These are phyloP conservation scores for Thymallus thymallus DNA, from an alignment of 2,113 vertebrate species.

Conservation along the genomic window DNA sequence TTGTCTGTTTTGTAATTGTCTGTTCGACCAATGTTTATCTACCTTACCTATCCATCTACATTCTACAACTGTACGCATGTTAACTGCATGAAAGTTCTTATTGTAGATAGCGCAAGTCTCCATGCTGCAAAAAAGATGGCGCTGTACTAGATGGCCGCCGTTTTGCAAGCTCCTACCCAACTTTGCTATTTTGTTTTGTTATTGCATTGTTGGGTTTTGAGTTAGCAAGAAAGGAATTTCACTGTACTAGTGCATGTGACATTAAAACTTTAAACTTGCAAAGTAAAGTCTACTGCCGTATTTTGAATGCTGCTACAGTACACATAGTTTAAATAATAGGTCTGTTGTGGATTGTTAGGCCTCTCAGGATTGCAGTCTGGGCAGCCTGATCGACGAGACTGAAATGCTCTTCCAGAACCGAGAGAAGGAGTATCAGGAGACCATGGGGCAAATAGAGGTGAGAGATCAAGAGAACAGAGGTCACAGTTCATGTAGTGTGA, in stretches of 20 bases:
- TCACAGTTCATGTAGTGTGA: background rate
- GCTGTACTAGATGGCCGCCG: too few species aligned
- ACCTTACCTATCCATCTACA: background rate
- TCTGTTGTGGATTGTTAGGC: constrained; percentile 54
- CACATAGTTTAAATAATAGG: background rate
- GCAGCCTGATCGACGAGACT: constrained; percentile 91
- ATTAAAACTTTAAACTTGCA: too few species aligned
- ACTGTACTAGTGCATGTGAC: too few species aligned
- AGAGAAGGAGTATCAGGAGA: constrained; percentile 96
- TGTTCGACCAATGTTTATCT: too few species aligned
- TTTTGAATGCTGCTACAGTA: constrained; percentile 39
- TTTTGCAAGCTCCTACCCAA: too few species aligned
- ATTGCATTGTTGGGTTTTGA: too few species aligned
- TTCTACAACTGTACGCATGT: background rate
- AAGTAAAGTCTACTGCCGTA: background rate
- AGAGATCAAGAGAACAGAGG: background rate
- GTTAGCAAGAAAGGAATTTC: too few species aligned
- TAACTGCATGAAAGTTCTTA: background rate
- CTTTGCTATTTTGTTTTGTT: too few species aligned
- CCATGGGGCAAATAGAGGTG: constrained; percentile 97
- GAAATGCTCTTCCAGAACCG: constrained; percentile 94
- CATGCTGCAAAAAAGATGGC: too few species aligned
- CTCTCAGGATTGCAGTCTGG: constrained; percentile 88
- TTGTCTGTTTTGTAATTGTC: too few species aligned
- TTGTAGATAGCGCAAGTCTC: too few species aligned